Base-by-base conservation (phyloP, 2,797 vertebrate species). In the Spondyliosoma cantharus region DNA sequence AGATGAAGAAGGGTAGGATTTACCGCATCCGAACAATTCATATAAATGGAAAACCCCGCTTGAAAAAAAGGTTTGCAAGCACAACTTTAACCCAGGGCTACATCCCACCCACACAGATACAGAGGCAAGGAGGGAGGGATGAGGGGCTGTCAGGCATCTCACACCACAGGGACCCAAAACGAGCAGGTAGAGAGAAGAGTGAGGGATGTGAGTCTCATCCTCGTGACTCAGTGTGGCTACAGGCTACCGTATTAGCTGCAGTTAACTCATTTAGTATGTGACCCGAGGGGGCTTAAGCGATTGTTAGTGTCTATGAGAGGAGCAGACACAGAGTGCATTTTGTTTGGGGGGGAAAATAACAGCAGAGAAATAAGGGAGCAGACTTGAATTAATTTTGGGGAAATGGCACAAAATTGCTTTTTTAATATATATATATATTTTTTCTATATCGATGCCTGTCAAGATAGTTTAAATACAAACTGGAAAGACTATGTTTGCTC, bases 161-260 rank as follows among this genome's bases (percentile, higher is more conserved):
- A 52, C 60, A 83, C 54, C 75, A 43, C 46, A 25, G 24, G 61
- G 60, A 73, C 59, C 78, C 45, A 52, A 71, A 76, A 59, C 27
- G 64, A 85, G 67, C 46, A 82, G 56, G 68, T 54, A 71, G 71
- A 76, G 24, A 67, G 62, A 56, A 12, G 43, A 53, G 62, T 17
- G 37, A 78, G 63, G 43, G 75, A 67, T 32, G 43, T 20, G 37
- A 52, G 60, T 64, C 64, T 82, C 24, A 57, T 83, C 52, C 67
- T 71, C 57, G 43, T 66, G 78, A 80, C 46, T 79, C 71, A 74
- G 15, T 16, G 73, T 64, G 61, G 85, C 81, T 81, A 43, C 58
- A 53, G 73, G 82, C 81, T 64, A 67, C 32, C 3, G 45, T 2
- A 74, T 84, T 77, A 88, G 79, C 83, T 58, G 80, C 61, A n/a